Conservation (phyloP, 2,797 vertebrate species). For the Gastrophryne carolinensis region DNA sequence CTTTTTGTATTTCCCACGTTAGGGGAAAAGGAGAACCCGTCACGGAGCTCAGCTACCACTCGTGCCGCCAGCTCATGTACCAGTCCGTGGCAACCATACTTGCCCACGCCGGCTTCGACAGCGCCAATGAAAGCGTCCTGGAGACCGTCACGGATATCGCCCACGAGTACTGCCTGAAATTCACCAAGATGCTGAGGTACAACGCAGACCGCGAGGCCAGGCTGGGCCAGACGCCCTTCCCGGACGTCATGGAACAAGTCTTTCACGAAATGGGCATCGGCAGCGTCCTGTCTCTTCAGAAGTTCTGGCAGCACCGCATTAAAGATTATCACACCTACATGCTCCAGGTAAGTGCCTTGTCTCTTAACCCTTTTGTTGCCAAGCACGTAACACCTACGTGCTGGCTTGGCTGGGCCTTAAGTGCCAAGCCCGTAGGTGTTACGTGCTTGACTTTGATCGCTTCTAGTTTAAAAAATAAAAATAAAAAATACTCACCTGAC, state of each 20-base stretch:
- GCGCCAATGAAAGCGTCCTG: slow-evolving; percentile 89
- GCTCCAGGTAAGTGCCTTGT: slow-evolving; percentile 81
- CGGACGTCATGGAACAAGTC: slow-evolving; percentile 93
- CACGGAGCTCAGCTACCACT: slow-evolving; percentile 90
- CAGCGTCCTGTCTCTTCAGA: slow-evolving; percentile 90
- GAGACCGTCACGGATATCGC: slow-evolving; percentile 92
- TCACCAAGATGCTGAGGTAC: slow-evolving; percentile 86
- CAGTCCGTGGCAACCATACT: slow-evolving; percentile 94
- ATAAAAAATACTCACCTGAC: too few species aligned
- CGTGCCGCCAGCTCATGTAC: slow-evolving; percentile 94
- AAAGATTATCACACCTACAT: slow-evolving; percentile 98
- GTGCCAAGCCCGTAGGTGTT: too few species aligned
- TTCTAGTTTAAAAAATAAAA: too few species aligned
- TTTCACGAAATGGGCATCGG: slow-evolving; percentile 96
- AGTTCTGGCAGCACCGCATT: slow-evolving; percentile 96
- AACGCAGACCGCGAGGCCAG: slow-evolving; percentile 90
- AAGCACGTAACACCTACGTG: too few species aligned
- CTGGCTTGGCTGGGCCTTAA: too few species aligned
- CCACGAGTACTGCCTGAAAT: slow-evolving; percentile 90
- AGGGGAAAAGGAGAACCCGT: slow-evolving; percentile 96
- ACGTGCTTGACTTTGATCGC: too few species aligned
- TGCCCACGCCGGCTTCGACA: slow-evolving; percentile 93
- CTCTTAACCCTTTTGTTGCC: too few species aligned
- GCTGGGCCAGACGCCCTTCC: slow-evolving; percentile 87
- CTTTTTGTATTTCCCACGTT: background rate